Conservation (phyloP, 2,888 invertebrate species). For the Himalopsyche japonica region DNA sequence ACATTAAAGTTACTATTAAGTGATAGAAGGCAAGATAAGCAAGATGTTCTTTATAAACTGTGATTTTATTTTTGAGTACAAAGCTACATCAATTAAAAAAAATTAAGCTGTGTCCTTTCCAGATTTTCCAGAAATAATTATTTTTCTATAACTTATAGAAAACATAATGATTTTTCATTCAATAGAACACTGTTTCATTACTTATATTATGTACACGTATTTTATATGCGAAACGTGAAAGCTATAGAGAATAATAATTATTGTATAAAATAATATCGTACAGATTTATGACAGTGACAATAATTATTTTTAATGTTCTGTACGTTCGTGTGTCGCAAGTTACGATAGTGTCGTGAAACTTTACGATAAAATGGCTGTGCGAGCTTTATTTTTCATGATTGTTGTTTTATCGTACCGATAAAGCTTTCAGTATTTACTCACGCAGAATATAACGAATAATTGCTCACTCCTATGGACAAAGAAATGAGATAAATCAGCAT, state of each 20-base stretch:
- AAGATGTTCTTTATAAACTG: too few relatives aligned
- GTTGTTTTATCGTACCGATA: neutral
- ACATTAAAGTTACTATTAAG: too few relatives aligned
- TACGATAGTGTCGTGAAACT: neutral
- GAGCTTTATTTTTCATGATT: neutral
- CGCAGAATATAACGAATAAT: neutral
- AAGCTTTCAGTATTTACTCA: neutral
- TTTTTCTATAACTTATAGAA: too few relatives aligned
- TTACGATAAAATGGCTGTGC: neutral
- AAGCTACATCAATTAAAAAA: too few relatives aligned
- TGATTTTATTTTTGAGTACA: too few relatives aligned
- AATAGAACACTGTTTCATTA: too few relatives aligned
- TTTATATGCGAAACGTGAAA: neutral
- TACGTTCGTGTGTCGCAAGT: neutral
- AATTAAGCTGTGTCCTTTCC: too few relatives aligned
- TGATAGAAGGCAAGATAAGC: too few relatives aligned
- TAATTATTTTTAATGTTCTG: neutral
- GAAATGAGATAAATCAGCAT: too few relatives aligned
- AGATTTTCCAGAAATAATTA: too few relatives aligned
- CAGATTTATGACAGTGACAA: neutral
- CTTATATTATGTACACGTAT: too few relatives aligned
- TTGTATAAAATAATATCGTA: neutral
- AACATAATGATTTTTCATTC: too few relatives aligned
- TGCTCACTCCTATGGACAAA: neutral
- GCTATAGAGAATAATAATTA: neutral